Evolutionary conservation across 1,140 invertebrate species (phyloP).

Genomic region (Paralvinella palmiformis): DNA sequence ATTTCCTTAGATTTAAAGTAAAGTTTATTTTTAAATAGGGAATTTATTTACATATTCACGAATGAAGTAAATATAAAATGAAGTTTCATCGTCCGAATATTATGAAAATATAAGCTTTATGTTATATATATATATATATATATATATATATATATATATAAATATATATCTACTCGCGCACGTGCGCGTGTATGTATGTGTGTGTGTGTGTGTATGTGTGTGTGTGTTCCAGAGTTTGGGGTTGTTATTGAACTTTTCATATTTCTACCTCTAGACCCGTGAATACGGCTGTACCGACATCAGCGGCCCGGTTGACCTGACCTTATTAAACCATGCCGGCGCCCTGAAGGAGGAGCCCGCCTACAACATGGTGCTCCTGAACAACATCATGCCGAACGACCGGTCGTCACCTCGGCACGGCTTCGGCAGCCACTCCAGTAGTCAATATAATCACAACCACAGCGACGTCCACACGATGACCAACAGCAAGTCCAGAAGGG

Average conservation of each 20-base stretch:
- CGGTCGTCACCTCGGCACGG: neutral
- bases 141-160: neutral
- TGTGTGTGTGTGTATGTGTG: neutral
- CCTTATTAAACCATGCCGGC: neutral
- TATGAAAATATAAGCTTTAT: neutral
- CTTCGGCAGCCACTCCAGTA: neutral
- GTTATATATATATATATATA: neutral
- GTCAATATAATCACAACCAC: neutral
- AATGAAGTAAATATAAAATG: neutral
- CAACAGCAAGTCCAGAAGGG: neutral
- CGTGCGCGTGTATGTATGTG: neutral
- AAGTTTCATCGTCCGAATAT: neutral
- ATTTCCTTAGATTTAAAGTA: neutral
- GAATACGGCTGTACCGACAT: neutral
- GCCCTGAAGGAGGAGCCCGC: neutral
- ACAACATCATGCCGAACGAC: neutral
- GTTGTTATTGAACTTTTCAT: neutral
- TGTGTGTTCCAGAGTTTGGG: neutral
- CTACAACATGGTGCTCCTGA: constrained; percentile 4
- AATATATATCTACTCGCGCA: too few species aligned
- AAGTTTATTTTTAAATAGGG: too few species aligned
- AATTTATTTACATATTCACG: neutral
- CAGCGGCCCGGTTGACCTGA: neutral
- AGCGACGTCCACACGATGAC: neutral
- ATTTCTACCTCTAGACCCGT: neutral